A percentile compares a stretch with the other conserved stretches of the same genome.
Evolutionary conservation across 1,140 invertebrate genomes (phyloP).

Genomic region (Semibalanus balanoides): DNA sequence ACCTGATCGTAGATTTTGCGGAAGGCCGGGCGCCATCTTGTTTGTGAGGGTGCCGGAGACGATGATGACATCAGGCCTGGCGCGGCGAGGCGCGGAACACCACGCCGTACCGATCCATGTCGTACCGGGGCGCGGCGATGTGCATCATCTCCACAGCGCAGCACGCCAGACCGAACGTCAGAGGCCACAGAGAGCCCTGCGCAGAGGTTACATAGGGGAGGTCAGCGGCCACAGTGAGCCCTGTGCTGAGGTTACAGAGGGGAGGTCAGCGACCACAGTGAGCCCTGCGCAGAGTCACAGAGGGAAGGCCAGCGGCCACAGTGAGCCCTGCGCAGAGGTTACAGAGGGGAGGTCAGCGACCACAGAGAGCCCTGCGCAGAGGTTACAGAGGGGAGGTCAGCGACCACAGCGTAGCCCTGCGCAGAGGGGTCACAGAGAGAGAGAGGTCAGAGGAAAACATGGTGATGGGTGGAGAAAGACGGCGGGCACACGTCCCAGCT

Average conservation of each 20-base stretch:
- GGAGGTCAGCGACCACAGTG: constrained; percentile 89
- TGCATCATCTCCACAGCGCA: constrained; percentile 99
- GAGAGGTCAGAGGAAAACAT: too few relatives aligned
- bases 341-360: constrained; percentile 88
- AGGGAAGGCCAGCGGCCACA: too few relatives aligned
- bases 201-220: not conserved
- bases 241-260: too few relatives aligned
- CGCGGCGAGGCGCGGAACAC: constrained; percentile 93
- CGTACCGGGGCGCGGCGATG: constrained; percentile 91
- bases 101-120: constrained; percentile 88
- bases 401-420: too few relatives aligned
- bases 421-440: too few relatives aligned
- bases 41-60: constrained; percentile 97
- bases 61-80: constrained; percentile 91
- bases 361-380: constrained; percentile 59
- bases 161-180: constrained; percentile 92
- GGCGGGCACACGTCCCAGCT: too few relatives aligned
- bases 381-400: too few relatives aligned
- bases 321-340: too few relatives aligned
- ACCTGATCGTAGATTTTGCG: constrained; percentile 80
- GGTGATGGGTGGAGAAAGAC: too few relatives aligned
- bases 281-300: constrained; percentile 39
- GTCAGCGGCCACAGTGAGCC: too few relatives aligned
- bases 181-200: constrained; percentile 78
- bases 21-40: constrained; percentile 96